A percentile compares a stretch with the other conserved stretches of the same genome.
Evolutionary conservation across 2,113 vertebrate genomes (phyloP).

Genomic region (Hippocampus zosterae): DNA sequence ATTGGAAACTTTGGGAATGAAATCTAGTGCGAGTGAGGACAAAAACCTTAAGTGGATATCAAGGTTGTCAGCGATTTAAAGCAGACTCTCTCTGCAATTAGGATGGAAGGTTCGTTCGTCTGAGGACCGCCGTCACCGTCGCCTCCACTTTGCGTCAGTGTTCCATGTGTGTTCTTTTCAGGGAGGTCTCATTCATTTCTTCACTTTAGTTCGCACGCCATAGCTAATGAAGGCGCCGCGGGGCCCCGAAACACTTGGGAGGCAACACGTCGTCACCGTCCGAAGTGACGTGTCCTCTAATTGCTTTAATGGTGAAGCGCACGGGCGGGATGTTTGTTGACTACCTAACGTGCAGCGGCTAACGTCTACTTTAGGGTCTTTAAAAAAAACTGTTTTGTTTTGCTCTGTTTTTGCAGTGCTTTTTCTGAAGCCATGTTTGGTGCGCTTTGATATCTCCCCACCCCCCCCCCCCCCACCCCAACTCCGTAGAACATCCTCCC

Average conservation of each 20-base stretch:
- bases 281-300: slow-evolving; percentile 1
- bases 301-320: neutral
- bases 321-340: neutral
- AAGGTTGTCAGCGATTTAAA: neutral
- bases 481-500: neutral
- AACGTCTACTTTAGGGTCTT: neutral
- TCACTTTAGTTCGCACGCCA: slow-evolving; percentile 30
- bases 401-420: neutral
- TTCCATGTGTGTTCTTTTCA: neutral
- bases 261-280: neutral
- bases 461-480: too few species aligned
- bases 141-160: neutral
- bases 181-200: neutral
- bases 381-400: too few species aligned
- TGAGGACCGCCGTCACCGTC: neutral
- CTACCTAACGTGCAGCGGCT: neutral
- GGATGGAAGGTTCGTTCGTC: neutral
- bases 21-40: neutral
- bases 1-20: neutral
- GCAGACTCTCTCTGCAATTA: neutral
- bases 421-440: slow-evolving; percentile 1
- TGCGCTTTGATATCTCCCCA: neutral
- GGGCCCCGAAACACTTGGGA: slow-evolving; percentile 14
- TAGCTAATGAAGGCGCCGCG: slow-evolving; percentile 52
- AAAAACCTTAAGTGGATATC: neutral